Base-by-base conservation (phyloP, 2,888 invertebrate species). In the Portevinia maculata region DNA sequence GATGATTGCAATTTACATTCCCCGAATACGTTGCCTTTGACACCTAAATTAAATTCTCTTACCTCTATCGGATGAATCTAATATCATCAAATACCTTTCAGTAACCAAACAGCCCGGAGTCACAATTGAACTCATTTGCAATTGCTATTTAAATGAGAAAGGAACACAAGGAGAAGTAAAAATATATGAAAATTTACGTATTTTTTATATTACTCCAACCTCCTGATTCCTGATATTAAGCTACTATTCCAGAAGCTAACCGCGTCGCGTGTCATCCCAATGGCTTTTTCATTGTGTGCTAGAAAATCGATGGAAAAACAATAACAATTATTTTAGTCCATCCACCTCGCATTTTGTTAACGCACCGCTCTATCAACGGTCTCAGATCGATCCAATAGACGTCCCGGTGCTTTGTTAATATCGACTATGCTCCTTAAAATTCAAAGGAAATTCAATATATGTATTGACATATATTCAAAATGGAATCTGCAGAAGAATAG, bases 121-220 rank as follows among this genome's bases (percentile, higher is more conserved):
- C 73, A 64, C 64, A 74, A 74, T 74, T 64, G 74, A 57, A 57
- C 74, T 74, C 64, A 74, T 74, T 74, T 74, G 74, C 74, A 74
- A 74, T 64, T 65, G 64, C 55, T 64, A 65, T 74, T 73, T 57
- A 48, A 57, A 65, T 64, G 48, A 74, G 57, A 65, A 21, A 57
- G 64, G 48, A 48, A 24, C 62, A 3, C 53, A 4, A 11, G 21
- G 7, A 9, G 39, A 17, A 44, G 34, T 34, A n/a, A 13, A 53
- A 53, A 39, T 19, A 5, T 62, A 39, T 39, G 39, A 13, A 39
- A 13, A 13, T 39, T 7, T 15, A 6, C 62, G 62, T 53, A 53
- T 53, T 32, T 44, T 34, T 46, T 44, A 37, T 34, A 55, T 28
- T 62, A 41, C n/a, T 7, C 37, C 21, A 21, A 50, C 48, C 57